Conservation (phyloP, 2,797 vertebrate species). For the Lateolabrax maculatus region DNA sequence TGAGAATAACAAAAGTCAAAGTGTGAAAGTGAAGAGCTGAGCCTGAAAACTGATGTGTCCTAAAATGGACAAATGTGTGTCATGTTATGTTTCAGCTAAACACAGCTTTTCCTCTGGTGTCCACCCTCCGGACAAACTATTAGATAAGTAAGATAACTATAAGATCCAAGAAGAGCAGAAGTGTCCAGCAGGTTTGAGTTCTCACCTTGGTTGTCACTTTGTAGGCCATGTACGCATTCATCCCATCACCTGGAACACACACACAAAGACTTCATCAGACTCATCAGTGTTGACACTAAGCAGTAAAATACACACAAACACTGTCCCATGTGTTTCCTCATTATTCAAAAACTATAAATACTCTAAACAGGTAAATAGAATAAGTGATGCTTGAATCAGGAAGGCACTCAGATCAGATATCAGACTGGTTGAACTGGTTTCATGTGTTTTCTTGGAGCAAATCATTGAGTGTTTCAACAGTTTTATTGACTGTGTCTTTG, state of each 20-base stretch:
- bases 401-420: not conserved
- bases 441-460: not conserved
- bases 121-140: not conserved
- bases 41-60: too few relatives aligned
- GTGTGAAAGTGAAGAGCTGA: too few relatives aligned
- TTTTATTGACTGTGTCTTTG: slow-evolving; percentile 3
- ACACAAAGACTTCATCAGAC: too few relatives aligned
- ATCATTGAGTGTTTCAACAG: not conserved
- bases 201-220: slow-evolving; percentile 95
- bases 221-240: slow-evolving; percentile 99
- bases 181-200: not conserved
- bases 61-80: too few relatives aligned
- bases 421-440: slow-evolving; percentile 37
- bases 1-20: too few relatives aligned
- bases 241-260: slow-evolving; percentile 92
- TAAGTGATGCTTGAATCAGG: not conserved
- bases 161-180: not conserved
- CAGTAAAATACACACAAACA: not conserved
- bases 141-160: too few relatives aligned
- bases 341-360: not conserved
- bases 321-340: too few relatives aligned
- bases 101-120: too few relatives aligned
- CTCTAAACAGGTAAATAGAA: not conserved
- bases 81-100: too few relatives aligned
- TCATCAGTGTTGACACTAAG: too few relatives aligned